phyloP scores from a whole-genome alignment of 2,888 invertebrate species.

The Apodemia mormo region DNA sequence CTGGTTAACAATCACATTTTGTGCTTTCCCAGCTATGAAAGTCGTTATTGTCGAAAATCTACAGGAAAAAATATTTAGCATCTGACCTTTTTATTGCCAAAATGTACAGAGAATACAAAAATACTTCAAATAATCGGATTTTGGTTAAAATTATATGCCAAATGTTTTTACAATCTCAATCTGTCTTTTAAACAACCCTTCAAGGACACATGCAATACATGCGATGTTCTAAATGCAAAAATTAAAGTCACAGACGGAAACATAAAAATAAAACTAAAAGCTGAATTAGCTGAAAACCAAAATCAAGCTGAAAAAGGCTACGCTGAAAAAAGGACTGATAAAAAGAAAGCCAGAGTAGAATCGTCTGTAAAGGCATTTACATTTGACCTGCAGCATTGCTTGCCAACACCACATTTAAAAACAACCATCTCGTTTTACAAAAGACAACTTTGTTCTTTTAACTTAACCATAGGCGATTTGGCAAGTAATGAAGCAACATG shows the following conservation, averaged over 20 bases:
- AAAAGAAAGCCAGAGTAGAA: not conserved
- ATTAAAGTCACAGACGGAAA: not conserved
- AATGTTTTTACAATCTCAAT: not conserved
- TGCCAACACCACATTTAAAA: not conserved
- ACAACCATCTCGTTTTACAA: not conserved
- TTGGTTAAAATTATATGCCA: not conserved
- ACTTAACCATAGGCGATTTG: not conserved
- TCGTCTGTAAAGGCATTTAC: not conserved
- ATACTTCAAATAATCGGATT: not conserved
- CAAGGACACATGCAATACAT: not conserved
- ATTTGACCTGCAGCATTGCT: not conserved
- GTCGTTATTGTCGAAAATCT: slow-evolving; percentile 9
- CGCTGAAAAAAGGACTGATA: not conserved
- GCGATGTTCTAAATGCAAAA: not conserved
- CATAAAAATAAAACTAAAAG: not conserved
- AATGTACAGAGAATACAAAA: slow-evolving; percentile 3
- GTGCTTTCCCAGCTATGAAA: slow-evolving; percentile 10
- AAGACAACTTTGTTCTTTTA: not conserved
- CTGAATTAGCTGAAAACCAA: not conserved
- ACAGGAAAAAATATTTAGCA: slow-evolving; percentile 10
- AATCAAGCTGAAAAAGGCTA: not conserved
- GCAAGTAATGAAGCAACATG: not conserved
- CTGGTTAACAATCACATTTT: slow-evolving; percentile 8
- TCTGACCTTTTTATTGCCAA: not conserved
- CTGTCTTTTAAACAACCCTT: not conserved